A percentile compares a stretch with the other conserved stretches of the same genome.
These are phyloP conservation scores for Villa cingulata DNA, from an alignment of 2,888 invertebrate genomes.

Conservation along the genomic window DNA sequence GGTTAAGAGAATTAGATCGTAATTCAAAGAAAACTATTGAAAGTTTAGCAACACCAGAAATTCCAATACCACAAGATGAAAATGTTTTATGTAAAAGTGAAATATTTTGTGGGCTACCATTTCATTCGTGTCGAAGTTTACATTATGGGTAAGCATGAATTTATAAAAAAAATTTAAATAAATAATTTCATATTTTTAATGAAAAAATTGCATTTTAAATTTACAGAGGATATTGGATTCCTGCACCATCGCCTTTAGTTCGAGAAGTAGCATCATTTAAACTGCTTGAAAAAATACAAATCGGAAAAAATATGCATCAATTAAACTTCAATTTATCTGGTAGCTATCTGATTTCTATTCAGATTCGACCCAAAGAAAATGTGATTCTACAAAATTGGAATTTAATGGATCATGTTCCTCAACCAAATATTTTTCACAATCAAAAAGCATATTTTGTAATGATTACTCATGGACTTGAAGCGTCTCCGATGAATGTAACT, in stretches of 20 bases:
- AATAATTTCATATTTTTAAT: not conserved
- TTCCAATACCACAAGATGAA: conserved; percentile 21
- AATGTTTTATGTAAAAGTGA: conserved; percentile 24
- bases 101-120: conserved; percentile 25
- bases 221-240: conserved; percentile 24
- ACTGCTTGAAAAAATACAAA: conserved; percentile 14
- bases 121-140: conserved; percentile 21
- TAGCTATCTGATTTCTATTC: conserved; percentile 21
- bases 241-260: conserved; percentile 21
- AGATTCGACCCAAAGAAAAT: conserved; percentile 22
- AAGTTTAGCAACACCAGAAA: conserved; percentile 24
- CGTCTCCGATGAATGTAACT: conserved; percentile 21
- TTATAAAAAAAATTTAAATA: not conserved
- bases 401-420: conserved; percentile 19
- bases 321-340: conserved; percentile 20
- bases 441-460: conserved; percentile 23
- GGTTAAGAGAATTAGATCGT: conserved; percentile 26
- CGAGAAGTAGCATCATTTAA: conserved; percentile 20
- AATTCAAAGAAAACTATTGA: conserved; percentile 26
- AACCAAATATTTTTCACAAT: conserved; percentile 19
- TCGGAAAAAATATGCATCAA: conserved; percentile 15
- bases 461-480: conserved; percentile 24
- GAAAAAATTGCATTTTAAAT: not conserved
- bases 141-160: conserved; percentile 20
- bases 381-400: conserved; percentile 20